Conservation (phyloP, 2,797 vertebrate genomes). For the Potorous gilbertii region DNA sequence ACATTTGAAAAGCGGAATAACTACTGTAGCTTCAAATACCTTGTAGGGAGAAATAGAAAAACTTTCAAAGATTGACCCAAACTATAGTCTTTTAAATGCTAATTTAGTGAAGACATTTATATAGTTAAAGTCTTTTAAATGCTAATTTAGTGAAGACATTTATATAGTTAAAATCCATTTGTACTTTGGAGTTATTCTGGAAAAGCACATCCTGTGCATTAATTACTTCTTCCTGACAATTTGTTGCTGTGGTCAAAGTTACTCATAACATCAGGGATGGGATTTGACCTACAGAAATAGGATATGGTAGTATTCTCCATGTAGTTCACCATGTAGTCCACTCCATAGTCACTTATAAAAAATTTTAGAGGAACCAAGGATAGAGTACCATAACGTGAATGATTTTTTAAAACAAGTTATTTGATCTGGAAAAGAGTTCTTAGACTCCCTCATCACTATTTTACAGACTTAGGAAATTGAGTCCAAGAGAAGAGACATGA, state of each 20-base stretch:
- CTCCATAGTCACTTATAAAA: neutral
- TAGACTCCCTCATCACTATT: neutral
- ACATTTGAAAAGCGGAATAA: neutral
- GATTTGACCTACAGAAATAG: neutral
- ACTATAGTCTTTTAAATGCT: neutral
- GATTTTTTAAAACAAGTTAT: neutral
- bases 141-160: neutral
- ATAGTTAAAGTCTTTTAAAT: neutral
- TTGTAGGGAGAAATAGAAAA: neutral
- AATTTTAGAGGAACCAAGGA: neutral
- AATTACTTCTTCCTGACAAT: neutral
- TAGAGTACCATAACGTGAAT: neutral
- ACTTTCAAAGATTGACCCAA: neutral
- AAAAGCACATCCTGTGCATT: neutral
- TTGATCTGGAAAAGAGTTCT: neutral
- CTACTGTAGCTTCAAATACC: neutral
- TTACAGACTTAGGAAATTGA: neutral
- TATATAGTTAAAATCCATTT: neutral
- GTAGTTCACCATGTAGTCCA: neutral
- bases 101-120: neutral
- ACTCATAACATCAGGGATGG: neutral
- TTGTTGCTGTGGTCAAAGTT: neutral
- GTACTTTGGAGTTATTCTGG: neutral
- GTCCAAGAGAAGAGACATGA: neutral
- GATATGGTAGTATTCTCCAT: too few species aligned